A percentile compares a stretch with the other conserved stretches of the same genome.
Conservation (phyloP, 2,888 invertebrate species). For the Pantelozetes paolii region DNA sequence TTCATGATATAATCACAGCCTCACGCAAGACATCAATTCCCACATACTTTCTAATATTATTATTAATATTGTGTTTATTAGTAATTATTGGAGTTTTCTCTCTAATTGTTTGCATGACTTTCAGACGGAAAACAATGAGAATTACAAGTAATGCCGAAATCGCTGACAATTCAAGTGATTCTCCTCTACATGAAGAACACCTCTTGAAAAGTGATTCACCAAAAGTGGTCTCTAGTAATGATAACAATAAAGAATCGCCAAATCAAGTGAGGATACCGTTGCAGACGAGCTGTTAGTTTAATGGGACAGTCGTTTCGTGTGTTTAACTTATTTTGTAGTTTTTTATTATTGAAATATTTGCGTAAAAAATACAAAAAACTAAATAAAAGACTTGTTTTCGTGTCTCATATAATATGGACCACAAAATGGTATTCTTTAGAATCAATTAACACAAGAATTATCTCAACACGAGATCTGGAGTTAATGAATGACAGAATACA, state of each 20-base stretch:
- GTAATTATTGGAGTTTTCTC: neutral
- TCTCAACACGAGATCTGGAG: too few species aligned
- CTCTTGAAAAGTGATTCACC: conserved; percentile 17
- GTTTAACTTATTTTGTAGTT: conserved; percentile 10
- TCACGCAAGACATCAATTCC: neutral
- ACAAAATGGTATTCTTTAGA: too few species aligned
- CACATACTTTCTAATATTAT: neutral
- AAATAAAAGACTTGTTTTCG: too few species aligned
- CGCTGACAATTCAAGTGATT: conserved; percentile 18
- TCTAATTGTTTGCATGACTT: conserved; percentile 24
- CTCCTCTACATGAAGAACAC: conserved; percentile 28
- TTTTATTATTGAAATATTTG: too few species aligned
- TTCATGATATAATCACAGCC: neutral
- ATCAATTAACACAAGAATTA: too few species aligned
- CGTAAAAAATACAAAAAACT: too few species aligned
- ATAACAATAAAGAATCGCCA: conserved; percentile 17
- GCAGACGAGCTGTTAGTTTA: conserved; percentile 22
- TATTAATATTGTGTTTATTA: neutral
- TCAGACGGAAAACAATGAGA: conserved; percentile 26
- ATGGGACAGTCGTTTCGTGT: neutral
- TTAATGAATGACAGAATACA: too few species aligned
- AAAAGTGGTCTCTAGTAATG: conserved; percentile 1
- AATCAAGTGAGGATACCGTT: conserved; percentile 34
- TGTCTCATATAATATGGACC: too few species aligned
- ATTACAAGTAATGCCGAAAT: conserved; percentile 5